A percentile compares a stretch with the other conserved stretches of the same genome.
Conservation (phyloP, 2,888 invertebrate species). For the Gerris lacustris region DNA sequence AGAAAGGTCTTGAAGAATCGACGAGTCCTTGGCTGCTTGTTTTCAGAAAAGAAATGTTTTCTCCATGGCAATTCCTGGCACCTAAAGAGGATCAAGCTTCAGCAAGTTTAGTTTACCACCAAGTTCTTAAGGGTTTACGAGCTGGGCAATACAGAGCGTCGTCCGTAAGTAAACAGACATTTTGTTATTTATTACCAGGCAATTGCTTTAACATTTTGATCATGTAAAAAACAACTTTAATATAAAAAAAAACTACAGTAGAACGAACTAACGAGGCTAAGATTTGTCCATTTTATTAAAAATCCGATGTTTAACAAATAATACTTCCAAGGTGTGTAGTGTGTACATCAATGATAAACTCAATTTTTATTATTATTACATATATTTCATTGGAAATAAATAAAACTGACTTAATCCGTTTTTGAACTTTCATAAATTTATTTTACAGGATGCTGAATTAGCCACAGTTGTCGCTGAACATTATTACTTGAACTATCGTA, state of each 20-base stretch:
- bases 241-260: too few species aligned
- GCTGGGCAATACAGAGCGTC: slow-evolving; percentile 97
- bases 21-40: slow-evolving; percentile 97
- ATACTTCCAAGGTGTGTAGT: too few species aligned
- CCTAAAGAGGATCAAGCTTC: slow-evolving; percentile 87
- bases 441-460: slow-evolving; percentile 69
- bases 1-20: slow-evolving; percentile 94
- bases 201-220: too few species aligned
- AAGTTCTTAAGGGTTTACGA: slow-evolving; percentile 94
- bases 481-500: slow-evolving; percentile 88
- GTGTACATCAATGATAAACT: too few species aligned
- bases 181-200: background rate
- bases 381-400: too few species aligned
- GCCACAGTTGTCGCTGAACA: slow-evolving; percentile 98
- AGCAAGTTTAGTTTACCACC: slow-evolving; percentile 95
- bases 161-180: slow-evolving; percentile 40
- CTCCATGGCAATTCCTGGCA: slow-evolving; percentile 85
- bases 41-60: slow-evolving; percentile 94
- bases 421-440: too few species aligned
- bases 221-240: too few species aligned
- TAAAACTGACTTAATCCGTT: too few species aligned
- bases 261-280: too few species aligned
- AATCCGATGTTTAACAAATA: too few species aligned
- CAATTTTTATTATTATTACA: too few species aligned
- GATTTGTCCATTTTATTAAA: too few species aligned